Base-by-base conservation (phyloP, 2,888 invertebrate species). In the Ernsta delagoae region DNA sequence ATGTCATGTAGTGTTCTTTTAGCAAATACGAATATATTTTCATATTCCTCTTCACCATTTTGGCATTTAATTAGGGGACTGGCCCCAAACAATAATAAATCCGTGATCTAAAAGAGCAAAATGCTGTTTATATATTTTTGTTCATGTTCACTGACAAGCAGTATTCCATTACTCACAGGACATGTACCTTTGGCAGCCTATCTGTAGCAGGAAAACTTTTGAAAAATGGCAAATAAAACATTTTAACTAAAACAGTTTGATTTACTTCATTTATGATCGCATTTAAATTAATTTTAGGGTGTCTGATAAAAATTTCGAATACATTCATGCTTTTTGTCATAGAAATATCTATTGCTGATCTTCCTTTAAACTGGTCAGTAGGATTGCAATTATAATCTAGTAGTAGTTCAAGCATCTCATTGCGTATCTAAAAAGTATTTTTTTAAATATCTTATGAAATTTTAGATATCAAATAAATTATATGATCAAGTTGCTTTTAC, bases 1-100 rank as follows among this genome's bases (percentile, higher is more conserved):
- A 77, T 63, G 16, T 79, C 80, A 12, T 8, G 9, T 1, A 82
- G 72, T 31, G 65, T 74, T 54, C 74, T 79, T 48, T 79, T 83
- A 8, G 83, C 80, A 70, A 78, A 89, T 0, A 81, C 85, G 67
- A 92, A 90, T 48, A 91, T 71, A 70, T 91, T 92, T 39, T 76
- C 70, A 74, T 83, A 90, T 7, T 62, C 74, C 0, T 81, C 76
- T 0, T 79, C 77, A 24, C 76, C 81, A 66, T 85, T 83, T 69
- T 80, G 77, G 74, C 90, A 91, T 72, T 83, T 75, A 12, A 83
- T 59, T 34, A 91, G 75, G 2, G 92, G 92, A 75, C 92, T 87
- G 65, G 90, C 89, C 5, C 92, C 92, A 72, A 77, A 86, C 3
- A 88, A 70, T 6, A 92, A 76, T 11, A 92, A 74, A 73, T 84